These are phyloP conservation scores for Mactromeris polynyma DNA, from an alignment of 2,888 invertebrate species.

Conservation along the genomic window DNA sequence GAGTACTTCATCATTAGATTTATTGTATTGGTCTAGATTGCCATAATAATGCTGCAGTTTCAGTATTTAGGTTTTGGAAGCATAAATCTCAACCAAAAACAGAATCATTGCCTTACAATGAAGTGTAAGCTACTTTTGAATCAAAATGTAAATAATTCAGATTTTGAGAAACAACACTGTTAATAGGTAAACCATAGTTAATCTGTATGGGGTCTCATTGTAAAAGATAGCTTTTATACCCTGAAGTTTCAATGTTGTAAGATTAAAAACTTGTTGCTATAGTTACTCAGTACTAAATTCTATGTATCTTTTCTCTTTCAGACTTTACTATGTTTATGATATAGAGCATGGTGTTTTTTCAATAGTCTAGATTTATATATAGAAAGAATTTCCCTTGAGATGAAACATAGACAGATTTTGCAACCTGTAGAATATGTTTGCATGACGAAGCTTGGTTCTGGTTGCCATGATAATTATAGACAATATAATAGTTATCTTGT, in stretches of 20 bases:
- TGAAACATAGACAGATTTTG: neutral
- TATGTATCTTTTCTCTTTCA: slow-evolving; percentile 4
- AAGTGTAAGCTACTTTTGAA: too few species aligned
- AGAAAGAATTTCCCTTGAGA: neutral
- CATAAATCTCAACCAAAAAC: too few species aligned
- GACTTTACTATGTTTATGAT: slow-evolving; percentile 23
- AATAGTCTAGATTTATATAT: slow-evolving; percentile 17
- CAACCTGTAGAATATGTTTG: neutral
- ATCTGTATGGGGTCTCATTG: neutral
- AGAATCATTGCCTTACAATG: too few species aligned
- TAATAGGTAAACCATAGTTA: neutral
- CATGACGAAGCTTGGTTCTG: neutral
- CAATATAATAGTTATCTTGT: neutral
- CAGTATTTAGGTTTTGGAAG: too few species aligned
- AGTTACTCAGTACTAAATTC: slow-evolving; percentile 19
- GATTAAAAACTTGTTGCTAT: slow-evolving; percentile 19
- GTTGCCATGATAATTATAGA: neutral
- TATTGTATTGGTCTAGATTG: too few species aligned
- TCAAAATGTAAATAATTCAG: neutral
- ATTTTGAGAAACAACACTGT: neutral
- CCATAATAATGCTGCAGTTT: too few species aligned
- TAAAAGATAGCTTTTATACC: slow-evolving; percentile 10
- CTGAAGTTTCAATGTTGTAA: slow-evolving; percentile 13
- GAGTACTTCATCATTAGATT: too few species aligned
- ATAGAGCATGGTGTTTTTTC: slow-evolving; percentile 11